A percentile compares a stretch with the other conserved stretches of the same genome.
These are phyloP conservation scores for Pelvicachromis taeniatus DNA, from an alignment of 2,113 vertebrate species.

Conservation along the genomic window DNA sequence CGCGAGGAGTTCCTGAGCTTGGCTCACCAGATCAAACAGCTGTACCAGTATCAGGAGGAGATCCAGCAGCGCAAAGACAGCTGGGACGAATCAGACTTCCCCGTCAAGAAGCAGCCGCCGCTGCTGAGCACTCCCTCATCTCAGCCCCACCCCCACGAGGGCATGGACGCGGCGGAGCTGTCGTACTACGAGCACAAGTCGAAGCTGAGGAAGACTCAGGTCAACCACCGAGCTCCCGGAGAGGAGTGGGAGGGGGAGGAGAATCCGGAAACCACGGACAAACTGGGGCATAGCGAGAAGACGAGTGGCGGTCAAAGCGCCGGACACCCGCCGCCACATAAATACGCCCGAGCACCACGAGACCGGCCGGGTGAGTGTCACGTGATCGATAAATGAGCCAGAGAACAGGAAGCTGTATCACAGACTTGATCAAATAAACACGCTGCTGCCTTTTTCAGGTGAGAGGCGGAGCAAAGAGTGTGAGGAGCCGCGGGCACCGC, in stretches of 20 bases:
- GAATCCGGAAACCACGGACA: not conserved
- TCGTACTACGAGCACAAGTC: conserved; percentile 94
- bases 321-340: not conserved
- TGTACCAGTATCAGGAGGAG: conserved; percentile 97
- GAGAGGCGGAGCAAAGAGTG: conserved; percentile 52
- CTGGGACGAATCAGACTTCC: conserved; percentile 79
- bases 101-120: conserved; percentile 81
- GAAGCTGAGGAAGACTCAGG: conserved; percentile 90
- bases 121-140: conserved; percentile 47
- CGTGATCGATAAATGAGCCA: not conserved
- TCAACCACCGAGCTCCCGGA: conserved; percentile 30
- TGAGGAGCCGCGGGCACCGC: conserved; percentile 1
- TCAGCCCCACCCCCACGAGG: not conserved
- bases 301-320: not conserved
- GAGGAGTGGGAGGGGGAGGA: conserved; percentile 43
- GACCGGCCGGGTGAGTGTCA: conserved; percentile 33
- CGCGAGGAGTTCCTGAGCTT: conserved; percentile 92
- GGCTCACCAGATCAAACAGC: conserved; percentile 90
- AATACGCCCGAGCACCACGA: conserved; percentile 10
- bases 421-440: not conserved
- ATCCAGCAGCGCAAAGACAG: conserved; percentile 83
- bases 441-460: not conserved
- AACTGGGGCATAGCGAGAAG: not conserved
- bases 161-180: conserved; percentile 80
- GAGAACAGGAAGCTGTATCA: not conserved